Conservation (phyloP, 2,888 invertebrate genomes). For the Sesia bembeciformis region DNA sequence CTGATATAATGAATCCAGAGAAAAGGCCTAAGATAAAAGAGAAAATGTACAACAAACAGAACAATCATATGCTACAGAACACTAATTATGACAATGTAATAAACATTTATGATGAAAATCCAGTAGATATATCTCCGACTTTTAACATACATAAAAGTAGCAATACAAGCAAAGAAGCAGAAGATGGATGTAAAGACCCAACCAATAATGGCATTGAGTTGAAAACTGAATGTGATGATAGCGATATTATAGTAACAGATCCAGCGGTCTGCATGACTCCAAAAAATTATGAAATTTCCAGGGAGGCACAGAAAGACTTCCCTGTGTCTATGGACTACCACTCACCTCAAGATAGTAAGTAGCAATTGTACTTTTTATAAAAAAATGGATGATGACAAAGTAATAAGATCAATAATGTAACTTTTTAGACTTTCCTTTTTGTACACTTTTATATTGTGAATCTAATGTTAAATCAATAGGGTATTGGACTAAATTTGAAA, state of each 20-base stretch:
- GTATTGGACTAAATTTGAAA: too few relatives aligned
- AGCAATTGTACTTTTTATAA: constrained; percentile 4
- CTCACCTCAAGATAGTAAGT: constrained; percentile 67
- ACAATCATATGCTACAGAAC: constrained; percentile 32
- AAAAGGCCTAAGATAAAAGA: constrained; percentile 60
- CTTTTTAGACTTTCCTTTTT: too few relatives aligned
- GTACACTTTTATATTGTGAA: too few relatives aligned
- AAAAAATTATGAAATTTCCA: constrained; percentile 43
- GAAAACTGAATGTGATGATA: constrained; percentile 65
- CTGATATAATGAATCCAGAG: constrained; percentile 45
- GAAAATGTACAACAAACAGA: constrained; percentile 37
- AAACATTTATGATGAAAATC: constrained; percentile 50
- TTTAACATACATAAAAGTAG: constrained; percentile 35
- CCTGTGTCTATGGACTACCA: constrained; percentile 48
- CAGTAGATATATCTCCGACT: constrained; percentile 43
- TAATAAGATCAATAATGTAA: too few relatives aligned
- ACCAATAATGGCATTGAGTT: constrained; percentile 40
- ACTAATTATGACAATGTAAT: constrained; percentile 46
- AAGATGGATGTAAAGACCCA: constrained; percentile 38
- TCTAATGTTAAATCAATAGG: too few relatives aligned
- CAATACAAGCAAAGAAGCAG: constrained; percentile 27
- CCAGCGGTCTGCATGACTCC: constrained; percentile 55
- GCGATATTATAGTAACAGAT: constrained; percentile 60
- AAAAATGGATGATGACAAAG: too few relatives aligned
- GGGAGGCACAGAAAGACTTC: constrained; percentile 46